Evolutionary conservation across 2,888 invertebrate genomes (phyloP).

Genomic region (Cetonia aurata): DNA sequence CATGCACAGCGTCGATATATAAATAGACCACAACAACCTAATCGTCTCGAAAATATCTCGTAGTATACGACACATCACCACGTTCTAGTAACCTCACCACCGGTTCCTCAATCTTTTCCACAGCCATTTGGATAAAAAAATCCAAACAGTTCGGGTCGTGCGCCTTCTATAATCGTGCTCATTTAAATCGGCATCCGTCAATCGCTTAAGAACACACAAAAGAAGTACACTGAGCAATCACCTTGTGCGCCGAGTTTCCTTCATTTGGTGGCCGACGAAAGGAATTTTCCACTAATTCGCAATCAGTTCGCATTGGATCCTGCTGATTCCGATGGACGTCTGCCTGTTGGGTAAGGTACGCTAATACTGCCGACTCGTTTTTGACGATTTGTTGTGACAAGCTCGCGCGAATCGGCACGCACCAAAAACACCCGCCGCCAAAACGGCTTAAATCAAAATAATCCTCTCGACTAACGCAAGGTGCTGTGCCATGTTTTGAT

Average conservation of each 20-base stretch:
- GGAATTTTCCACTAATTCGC: no score
- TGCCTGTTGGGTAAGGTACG: constrained; percentile 26
- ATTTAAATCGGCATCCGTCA: neutral
- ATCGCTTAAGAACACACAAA: no score
- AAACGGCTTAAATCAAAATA: no score
- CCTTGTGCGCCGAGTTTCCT: no score
- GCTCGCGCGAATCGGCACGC: no score
- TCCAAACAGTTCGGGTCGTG: neutral
- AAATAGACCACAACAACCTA: constrained; percentile 20
- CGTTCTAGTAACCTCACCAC: constrained; percentile 4
- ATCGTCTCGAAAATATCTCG: constrained; percentile 22
- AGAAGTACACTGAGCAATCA: no score
- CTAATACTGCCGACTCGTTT: neutral
- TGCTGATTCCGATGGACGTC: constrained; percentile 15
- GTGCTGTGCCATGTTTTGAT: no score
- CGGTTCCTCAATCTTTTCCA: constrained; percentile 2
- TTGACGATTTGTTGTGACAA: neutral
- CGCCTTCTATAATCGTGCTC: neutral
- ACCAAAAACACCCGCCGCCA: no score
- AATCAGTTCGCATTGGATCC: no score
- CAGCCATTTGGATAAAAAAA: neutral
- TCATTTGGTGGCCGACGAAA: no score
- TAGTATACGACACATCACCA: constrained; percentile 14
- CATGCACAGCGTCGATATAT: constrained; percentile 4
- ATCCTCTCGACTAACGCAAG: no score